These are phyloP conservation scores for Sylvietta virens DNA, from an alignment of 2,113 vertebrate genomes.

Conservation along the genomic window DNA sequence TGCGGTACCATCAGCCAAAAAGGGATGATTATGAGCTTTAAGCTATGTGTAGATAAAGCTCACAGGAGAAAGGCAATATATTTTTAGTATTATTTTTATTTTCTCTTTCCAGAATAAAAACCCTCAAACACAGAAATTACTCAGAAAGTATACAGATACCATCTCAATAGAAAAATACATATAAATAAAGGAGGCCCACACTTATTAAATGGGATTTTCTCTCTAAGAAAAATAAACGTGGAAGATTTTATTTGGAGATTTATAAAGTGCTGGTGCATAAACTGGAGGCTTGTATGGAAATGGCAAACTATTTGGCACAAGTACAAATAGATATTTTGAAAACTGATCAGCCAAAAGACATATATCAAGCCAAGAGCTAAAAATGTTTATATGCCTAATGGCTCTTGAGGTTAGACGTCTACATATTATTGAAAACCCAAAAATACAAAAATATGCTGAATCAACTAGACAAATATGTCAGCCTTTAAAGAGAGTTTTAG, in stretches of 20 bases:
- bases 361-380: neutral
- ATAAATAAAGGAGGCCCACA: neutral
- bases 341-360: neutral
- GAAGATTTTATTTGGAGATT: constrained; percentile 17
- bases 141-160: neutral
- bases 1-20: neutral
- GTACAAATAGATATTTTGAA: neutral
- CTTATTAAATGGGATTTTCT: constrained; percentile 8
- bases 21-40: neutral
- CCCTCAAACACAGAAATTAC: neutral
- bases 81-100: neutral
- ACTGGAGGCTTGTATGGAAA: neutral
- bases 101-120: neutral
- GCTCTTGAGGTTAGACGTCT: neutral
- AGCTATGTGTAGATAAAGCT: neutral
- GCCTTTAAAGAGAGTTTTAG: neutral
- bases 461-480: neutral
- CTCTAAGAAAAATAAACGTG: neutral
- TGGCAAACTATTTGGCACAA: neutral
- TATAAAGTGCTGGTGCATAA: neutral
- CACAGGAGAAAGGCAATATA: neutral
- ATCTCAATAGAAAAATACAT: neutral
- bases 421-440: neutral
- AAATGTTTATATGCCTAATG: neutral
- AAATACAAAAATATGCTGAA: neutral